These are phyloP conservation scores for Sebastes oblongus DNA, from an alignment of 2,797 vertebrate species.

Conservation along the genomic window DNA sequence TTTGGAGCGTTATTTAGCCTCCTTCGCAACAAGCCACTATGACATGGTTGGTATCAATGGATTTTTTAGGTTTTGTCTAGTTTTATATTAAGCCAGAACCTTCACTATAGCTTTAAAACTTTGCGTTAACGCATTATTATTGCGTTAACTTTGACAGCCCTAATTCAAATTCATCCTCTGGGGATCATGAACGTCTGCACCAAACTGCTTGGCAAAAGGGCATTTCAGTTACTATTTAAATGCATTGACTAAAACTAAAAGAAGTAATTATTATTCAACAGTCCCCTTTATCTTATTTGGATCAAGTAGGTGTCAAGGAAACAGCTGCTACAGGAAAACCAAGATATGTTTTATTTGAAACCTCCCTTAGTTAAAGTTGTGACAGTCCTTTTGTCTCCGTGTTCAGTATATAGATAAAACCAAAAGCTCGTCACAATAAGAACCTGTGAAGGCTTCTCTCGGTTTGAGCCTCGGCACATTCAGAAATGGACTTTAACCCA, in stretches of 20 bases:
- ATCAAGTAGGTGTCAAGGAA: background rate
- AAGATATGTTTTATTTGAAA: background rate
- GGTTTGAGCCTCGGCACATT: background rate
- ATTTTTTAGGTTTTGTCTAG: background rate
- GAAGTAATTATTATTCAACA: background rate
- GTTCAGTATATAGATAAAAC: background rate
- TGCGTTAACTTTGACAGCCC: too few species aligned
- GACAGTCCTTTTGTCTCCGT: background rate
- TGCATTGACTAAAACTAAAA: background rate
- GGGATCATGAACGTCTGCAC: background rate
- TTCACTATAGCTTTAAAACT: too few species aligned
- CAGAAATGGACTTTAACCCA: slow-evolving; percentile 20
- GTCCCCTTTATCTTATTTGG: background rate
- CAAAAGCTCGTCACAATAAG: background rate
- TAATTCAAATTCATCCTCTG: background rate
- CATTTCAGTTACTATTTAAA: background rate
- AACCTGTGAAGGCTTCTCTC: background rate
- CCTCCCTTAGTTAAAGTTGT: background rate
- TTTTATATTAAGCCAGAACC: too few species aligned
- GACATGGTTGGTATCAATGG: background rate
- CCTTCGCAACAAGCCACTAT: rapidly evolving
- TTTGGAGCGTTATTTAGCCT: background rate
- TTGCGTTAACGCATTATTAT: too few species aligned
- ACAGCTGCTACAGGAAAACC: background rate
- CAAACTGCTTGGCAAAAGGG: background rate